Conservation (phyloP, 2,797 vertebrate species). For the Steatocranus sp. region DNA sequence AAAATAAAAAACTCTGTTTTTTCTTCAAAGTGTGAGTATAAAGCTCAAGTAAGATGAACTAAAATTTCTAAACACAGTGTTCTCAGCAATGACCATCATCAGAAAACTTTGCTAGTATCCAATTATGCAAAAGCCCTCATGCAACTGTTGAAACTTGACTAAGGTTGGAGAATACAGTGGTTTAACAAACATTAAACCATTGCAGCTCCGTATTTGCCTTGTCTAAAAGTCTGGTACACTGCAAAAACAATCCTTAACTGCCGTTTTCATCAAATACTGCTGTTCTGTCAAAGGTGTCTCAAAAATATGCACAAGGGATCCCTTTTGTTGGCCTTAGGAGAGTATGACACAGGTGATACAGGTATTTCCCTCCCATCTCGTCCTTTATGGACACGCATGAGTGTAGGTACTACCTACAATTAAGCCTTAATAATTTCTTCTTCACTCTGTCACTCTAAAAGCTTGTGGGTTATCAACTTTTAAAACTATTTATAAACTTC, state of each 20-base stretch:
- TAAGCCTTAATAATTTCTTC: background rate
- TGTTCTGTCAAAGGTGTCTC: background rate
- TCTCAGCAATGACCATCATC: background rate
- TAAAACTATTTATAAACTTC: background rate
- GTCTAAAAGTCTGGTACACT: background rate
- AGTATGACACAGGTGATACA: background rate
- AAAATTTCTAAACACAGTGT: background rate
- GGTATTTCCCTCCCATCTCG: background rate
- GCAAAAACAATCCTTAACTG: background rate
- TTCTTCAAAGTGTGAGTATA: background rate
- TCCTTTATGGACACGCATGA: background rate
- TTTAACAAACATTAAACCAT: background rate
- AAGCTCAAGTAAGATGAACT: background rate
- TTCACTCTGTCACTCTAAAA: background rate
- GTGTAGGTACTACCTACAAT: background rate
- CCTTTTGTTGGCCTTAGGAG: background rate
- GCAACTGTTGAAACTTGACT: background rate
- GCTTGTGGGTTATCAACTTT: conserved; percentile 22
- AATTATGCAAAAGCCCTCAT: background rate
- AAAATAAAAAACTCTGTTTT: background rate
- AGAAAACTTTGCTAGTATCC: background rate
- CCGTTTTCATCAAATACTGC: background rate
- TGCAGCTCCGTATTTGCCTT: background rate
- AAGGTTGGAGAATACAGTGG: background rate
- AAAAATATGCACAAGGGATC: background rate